phyloP scores from a whole-genome alignment of 2,888 invertebrate genomes.

The Invenusta paracnida region DNA sequence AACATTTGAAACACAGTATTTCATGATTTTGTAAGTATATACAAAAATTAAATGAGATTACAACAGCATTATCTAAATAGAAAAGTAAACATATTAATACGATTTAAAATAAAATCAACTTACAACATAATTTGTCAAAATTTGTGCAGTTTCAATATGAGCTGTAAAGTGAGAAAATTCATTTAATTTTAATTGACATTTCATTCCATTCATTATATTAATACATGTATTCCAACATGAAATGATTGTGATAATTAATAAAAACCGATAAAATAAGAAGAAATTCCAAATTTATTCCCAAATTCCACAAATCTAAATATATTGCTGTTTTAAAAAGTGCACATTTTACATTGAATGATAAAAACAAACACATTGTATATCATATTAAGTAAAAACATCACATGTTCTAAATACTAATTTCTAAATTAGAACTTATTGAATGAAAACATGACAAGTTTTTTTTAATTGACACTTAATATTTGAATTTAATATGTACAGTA shows the following conservation, averaged over 20 bases:
- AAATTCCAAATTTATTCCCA: neutral
- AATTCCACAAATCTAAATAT: neutral
- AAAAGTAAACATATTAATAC: no score
- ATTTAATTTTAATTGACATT: neutral
- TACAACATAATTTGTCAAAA: neutral
- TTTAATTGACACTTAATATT: no score
- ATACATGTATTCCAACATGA: no score
- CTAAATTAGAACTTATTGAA: neutral
- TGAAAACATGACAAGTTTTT: neutral
- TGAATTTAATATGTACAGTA: no score
- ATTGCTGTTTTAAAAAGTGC: neutral
- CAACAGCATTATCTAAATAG: no score
- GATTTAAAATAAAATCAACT: no score
- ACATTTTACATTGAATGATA: neutral
- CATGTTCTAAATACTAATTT: neutral
- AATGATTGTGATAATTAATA: neutral
- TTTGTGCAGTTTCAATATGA: neutral
- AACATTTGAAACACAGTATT: no score
- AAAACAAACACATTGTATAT: neutral
- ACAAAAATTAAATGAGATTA: no score
- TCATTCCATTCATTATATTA: neutral
- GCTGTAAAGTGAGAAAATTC: neutral
- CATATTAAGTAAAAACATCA: no score
- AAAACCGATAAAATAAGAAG: neutral
- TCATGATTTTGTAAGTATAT: no score